Evolutionary conservation across 2,797 vertebrate species (phyloP).

Genomic region (Coccyzus lansbergi): DNA sequence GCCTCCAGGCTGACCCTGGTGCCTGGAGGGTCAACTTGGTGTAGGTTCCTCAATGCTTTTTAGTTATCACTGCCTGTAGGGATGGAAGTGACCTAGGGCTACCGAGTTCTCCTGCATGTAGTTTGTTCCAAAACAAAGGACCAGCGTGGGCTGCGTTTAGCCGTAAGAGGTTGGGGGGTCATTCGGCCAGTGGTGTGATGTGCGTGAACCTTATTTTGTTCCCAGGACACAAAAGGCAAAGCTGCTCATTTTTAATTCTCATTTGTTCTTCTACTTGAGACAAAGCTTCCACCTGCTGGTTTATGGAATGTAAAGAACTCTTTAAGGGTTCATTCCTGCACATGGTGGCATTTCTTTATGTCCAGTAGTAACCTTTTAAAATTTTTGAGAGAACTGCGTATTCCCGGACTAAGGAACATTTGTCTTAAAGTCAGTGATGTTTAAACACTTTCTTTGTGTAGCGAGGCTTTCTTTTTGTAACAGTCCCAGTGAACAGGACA

Average conservation of each 20-base stretch:
- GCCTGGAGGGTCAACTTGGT: not conserved
- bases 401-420: not conserved
- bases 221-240: not conserved
- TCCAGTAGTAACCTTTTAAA: not conserved
- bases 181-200: not conserved
- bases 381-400: not conserved
- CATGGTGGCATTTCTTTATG: not conserved
- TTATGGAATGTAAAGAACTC: not conserved
- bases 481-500: not conserved
- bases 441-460: not conserved
- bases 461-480: not conserved
- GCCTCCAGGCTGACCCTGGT: not conserved
- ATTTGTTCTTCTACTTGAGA: not conserved
- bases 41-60: not conserved
- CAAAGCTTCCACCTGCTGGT: not conserved
- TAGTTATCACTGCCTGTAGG: not conserved
- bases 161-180: not conserved
- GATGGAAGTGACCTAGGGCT: not conserved
- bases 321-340: not conserved
- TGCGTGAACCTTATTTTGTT: fast-evolving
- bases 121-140: not conserved
- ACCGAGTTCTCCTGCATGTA: not conserved
- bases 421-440: not conserved
- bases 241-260: not conserved
- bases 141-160: not conserved